A percentile compares a stretch with the other conserved stretches of the same genome.
Evolutionary conservation across 2,113 vertebrate species (phyloP).

Genomic region (Xenopus tropicalis): DNA sequence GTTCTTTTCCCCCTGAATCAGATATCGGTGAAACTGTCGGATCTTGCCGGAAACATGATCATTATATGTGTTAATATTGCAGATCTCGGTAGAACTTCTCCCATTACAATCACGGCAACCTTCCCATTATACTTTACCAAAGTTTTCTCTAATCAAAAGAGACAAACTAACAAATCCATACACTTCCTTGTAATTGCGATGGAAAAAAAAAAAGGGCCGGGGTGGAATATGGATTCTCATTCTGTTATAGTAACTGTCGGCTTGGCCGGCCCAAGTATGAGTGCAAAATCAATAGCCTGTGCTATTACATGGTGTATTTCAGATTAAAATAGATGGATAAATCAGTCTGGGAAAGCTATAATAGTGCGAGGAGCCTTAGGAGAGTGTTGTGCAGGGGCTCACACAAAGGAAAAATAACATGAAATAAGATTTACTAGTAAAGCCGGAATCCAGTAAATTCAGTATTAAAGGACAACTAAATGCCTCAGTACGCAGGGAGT

Average conservation of each 20-base stretch:
- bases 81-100: no score
- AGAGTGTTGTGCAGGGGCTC: background rate
- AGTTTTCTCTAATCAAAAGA: conserved; percentile 21
- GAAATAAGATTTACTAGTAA: no score
- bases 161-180: conserved; percentile 39
- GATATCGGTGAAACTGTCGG: no score
- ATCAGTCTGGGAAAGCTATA: conserved; percentile 1
- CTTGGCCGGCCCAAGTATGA: conserved; percentile 13
- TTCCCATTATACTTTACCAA: no score
- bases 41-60: no score
- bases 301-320: conserved; percentile 23
- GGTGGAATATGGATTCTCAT: conserved; percentile 35
- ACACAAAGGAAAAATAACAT: no score
- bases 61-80: no score
- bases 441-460: no score
- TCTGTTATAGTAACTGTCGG: conserved; percentile 38
- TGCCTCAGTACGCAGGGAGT: no score
- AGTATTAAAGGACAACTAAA: no score
- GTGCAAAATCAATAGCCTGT: conserved; percentile 33
- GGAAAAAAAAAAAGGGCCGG: conserved; percentile 13
- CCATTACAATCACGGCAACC: no score
- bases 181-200: conserved; percentile 35
- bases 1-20: no score
- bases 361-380: conserved; percentile 1
- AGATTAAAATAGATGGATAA: conserved; percentile 15